These are phyloP conservation scores for Acanthopagrus latus DNA, from an alignment of 2,797 vertebrate species.

Conservation along the genomic window DNA sequence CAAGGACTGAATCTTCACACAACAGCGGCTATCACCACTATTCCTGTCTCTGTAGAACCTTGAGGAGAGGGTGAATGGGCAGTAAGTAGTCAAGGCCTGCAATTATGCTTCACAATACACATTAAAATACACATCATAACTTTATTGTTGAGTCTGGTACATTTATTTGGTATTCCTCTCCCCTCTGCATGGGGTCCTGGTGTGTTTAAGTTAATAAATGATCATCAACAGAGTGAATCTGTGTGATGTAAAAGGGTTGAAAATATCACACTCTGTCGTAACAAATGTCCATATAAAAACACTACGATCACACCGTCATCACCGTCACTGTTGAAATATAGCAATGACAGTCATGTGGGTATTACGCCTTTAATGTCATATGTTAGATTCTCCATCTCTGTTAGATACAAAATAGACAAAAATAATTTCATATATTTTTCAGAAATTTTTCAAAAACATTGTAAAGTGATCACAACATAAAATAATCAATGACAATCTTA, in stretches of 20 bases:
- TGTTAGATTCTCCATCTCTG: constrained; percentile 74
- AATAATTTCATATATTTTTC: constrained; percentile 81
- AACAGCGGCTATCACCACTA: not conserved
- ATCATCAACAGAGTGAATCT: constrained; percentile 60
- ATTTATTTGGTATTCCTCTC: constrained; percentile 66
- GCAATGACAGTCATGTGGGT: constrained; percentile 71
- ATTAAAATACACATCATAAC: constrained; percentile 55
- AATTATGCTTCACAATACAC: constrained; percentile 53
- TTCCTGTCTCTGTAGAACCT: not conserved
- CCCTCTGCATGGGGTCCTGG: constrained; percentile 26
- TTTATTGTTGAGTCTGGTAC: constrained; percentile 71
- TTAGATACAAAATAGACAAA: constrained; percentile 85
- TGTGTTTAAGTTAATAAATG: constrained; percentile 50
- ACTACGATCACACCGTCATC: constrained; percentile 52
- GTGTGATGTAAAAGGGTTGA: constrained; percentile 67
- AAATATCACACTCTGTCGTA: constrained; percentile 75
- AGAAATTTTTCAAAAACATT: constrained; percentile 73
- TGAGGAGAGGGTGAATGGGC: not conserved
- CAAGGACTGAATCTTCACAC: constrained; percentile 20
- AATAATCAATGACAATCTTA: constrained; percentile 72
- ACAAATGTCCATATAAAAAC: constrained; percentile 80
- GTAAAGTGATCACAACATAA: constrained; percentile 73
- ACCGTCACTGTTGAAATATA: constrained; percentile 64
- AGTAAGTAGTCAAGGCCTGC: constrained; percentile 12
- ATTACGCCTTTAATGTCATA: constrained; percentile 74